A percentile compares a stretch with the other conserved stretches of the same genome.
Evolutionary conservation across 2,797 vertebrate genomes (phyloP).

Genomic region (Pantherophis vulpinus): DNA sequence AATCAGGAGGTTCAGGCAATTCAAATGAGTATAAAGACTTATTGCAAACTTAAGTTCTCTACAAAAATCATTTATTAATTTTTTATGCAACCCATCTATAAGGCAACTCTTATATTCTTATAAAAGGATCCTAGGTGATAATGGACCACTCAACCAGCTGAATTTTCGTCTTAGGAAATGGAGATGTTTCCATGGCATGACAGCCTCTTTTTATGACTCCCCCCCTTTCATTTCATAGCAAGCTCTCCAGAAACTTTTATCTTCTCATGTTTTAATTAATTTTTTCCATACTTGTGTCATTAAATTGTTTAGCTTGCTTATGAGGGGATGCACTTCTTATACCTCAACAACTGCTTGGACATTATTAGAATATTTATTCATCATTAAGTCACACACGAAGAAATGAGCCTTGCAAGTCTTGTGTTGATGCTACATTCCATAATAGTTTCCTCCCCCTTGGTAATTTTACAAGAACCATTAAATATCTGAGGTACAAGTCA

Average conservation of each 20-base stretch:
- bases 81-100: background rate
- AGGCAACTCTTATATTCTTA: background rate
- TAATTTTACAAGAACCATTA: background rate
- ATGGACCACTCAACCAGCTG: slow-evolving; percentile 27
- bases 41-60: no score
- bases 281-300: slow-evolving; percentile 63
- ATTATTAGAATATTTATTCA: slow-evolving; percentile 63
- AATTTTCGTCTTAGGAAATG: slow-evolving; percentile 49
- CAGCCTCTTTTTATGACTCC: slow-evolving; percentile 27
- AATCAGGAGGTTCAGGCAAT: no score
- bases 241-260: slow-evolving; percentile 52
- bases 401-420: slow-evolving; percentile 38
- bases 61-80: no score
- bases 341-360: slow-evolving; percentile 54
- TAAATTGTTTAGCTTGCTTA: slow-evolving; percentile 59
- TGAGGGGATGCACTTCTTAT: slow-evolving; percentile 58
- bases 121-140: background rate
- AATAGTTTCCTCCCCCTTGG: background rate
- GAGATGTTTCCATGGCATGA: slow-evolving; percentile 47
- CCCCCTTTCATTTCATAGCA: slow-evolving; percentile 29
- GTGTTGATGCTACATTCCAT: background rate
- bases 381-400: slow-evolving; percentile 21
- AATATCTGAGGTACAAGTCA: background rate
- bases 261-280: slow-evolving; percentile 65
- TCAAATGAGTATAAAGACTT: no score